Evolutionary conservation across 2,797 vertebrate genomes (phyloP).

Genomic region (Hydrophis major): DNA sequence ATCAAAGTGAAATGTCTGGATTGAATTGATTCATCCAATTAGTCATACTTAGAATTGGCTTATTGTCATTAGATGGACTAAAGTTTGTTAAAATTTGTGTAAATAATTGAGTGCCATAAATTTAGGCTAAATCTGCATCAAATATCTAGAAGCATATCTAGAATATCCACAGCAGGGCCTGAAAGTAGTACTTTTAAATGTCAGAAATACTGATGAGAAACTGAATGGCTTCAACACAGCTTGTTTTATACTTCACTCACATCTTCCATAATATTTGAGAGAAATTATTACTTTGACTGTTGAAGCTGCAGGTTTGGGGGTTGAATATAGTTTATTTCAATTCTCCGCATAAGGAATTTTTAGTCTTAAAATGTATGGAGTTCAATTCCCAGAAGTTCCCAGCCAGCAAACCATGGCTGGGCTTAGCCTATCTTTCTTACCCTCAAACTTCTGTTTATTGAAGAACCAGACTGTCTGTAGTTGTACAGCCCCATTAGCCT

Average conservation of each 20-base stretch:
- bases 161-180: neutral
- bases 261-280: neutral
- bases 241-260: neutral
- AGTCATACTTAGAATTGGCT: neutral
- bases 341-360: neutral
- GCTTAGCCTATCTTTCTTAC: neutral
- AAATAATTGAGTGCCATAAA: neutral
- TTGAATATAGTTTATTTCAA: neutral
- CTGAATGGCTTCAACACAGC: neutral
- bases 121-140: neutral
- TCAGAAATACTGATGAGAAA: neutral
- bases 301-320: neutral
- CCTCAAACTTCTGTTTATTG: neutral
- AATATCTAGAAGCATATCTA: neutral
- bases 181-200: neutral
- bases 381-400: neutral
- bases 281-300: neutral
- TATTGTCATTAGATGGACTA: neutral
- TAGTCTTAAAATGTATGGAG: neutral
- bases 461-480: neutral
- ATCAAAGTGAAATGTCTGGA: neutral
- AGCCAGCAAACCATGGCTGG: neutral
- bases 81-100: neutral
- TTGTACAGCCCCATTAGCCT: neutral
- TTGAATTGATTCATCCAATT: neutral